Evolutionary conservation across 2,797 vertebrate species (phyloP), one percentile per base, ranked within the genome.

Genomic region (Tinamus major): DNA sequence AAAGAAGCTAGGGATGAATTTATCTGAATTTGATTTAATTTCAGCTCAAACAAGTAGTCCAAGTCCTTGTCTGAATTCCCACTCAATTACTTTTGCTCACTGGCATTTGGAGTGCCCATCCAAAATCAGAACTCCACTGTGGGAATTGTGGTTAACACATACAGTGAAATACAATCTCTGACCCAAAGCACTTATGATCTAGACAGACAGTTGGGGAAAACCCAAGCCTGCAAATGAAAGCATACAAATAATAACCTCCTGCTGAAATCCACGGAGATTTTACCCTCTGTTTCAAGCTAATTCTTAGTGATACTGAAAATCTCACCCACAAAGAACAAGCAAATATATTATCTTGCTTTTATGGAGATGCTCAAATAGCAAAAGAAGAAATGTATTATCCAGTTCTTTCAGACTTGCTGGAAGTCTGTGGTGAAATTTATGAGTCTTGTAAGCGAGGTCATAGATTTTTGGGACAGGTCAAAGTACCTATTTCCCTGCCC

Each of bases 281-380:
- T 89, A 53, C 24, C 62, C 70, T 90, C 81, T 68, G 71, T 91
- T 93, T 87, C 76, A 81, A 85, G 79, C n/a, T 92, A 95, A 94
- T 91, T 95, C 87, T 85, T 79, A 81, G 58, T 67, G 82, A 90
- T 89, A 76, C 31, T 62, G 90, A 85, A 93, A 95, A 94, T 93
- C 72, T 90, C 59, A 63, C 67, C 64, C 87, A 72, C 62, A 74
- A 95, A 94, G 90, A 95, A 56, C 42, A 72, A 85, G 79, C 31
- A 95, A 90, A 83, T 70, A 53, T 42, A 81, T 93, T 92, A 65
- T 65, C 62, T 78, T 75, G 56, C 77, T 84, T 65, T 92, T 91
- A 79, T 5, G 56, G 67, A 93, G 77, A 72, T 64, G 62, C 70
- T 70, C 87, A 93, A 74, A 44, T 49, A 87, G 71, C 76, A 87